These are phyloP conservation scores for Sinocyclocheilus grahami DNA, from an alignment of 2,113 vertebrate species.

Conservation along the genomic window DNA sequence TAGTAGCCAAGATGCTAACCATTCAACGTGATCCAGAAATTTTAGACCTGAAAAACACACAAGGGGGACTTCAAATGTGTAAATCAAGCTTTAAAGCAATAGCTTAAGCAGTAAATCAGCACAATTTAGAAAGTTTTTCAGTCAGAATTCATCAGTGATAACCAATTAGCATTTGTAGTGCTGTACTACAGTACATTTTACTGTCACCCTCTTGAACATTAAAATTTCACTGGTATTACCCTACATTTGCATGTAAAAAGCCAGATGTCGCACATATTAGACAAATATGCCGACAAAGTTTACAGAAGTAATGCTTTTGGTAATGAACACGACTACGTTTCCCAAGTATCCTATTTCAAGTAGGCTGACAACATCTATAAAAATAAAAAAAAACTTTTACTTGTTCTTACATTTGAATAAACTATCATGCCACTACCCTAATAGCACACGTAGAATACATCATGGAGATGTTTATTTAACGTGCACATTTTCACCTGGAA, in stretches of 20 bases:
- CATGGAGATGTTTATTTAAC: not conserved
- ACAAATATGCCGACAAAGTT: constrained; percentile 61
- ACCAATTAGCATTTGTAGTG: constrained; percentile 1
- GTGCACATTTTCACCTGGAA: not conserved
- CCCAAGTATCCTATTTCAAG: constrained; percentile 68
- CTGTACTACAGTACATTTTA: not conserved
- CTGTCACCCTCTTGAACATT: not conserved
- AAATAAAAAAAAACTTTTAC: constrained; percentile 65
- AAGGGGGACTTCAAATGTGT: not conserved
- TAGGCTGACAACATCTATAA: constrained; percentile 75
- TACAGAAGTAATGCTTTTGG: constrained; percentile 65
- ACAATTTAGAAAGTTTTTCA: not conserved
- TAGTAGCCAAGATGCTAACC: not conserved
- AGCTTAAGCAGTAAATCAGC: not conserved
- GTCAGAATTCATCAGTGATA: constrained; percentile 38
- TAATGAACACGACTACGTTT: constrained; percentile 69
- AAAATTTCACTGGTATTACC: not conserved
- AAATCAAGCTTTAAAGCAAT: constrained; percentile 9
- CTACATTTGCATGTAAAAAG: not conserved
- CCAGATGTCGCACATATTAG: constrained; percentile 40
- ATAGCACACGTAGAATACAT: not conserved
- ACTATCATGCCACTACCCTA: constrained; percentile 62
- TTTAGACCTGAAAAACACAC: not conserved
- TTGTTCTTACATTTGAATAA: constrained; percentile 58
- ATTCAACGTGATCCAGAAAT: constrained; percentile 1